Percentiles rank a stretch among this genome's conserved stretches.
Conservation (phyloP, 1,140 invertebrate species). For the Batillaria attramentaria region DNA sequence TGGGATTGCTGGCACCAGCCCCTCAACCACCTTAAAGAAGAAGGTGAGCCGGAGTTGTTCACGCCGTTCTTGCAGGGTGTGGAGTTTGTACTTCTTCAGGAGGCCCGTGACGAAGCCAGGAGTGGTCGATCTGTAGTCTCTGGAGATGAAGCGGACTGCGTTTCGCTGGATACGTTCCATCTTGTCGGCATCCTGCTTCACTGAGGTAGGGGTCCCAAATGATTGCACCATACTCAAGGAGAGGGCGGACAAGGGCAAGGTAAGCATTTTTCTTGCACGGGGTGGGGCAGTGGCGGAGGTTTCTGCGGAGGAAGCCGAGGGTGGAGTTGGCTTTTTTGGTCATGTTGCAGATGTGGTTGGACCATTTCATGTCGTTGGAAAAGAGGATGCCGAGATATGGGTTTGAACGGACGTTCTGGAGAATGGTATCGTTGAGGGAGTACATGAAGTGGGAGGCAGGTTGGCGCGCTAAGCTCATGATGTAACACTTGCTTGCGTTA, state of each 20-base stretch:
- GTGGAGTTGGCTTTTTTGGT: slow-evolving; percentile 28
- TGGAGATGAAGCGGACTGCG: slow-evolving; percentile 5
- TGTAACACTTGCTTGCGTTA: too few relatives aligned
- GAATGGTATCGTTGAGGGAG: not conserved
- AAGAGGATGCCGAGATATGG: slow-evolving; percentile 26
- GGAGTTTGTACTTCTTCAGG: slow-evolving; percentile 4
- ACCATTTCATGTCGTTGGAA: slow-evolving; percentile 25
- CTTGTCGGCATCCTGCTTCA: slow-evolving; percentile 30
- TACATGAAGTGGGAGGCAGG: not conserved
- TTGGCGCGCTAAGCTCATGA: too few relatives aligned
- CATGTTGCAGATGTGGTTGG: slow-evolving; percentile 28
- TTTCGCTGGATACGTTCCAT: slow-evolving; percentile 23
- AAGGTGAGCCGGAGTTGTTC: not conserved
- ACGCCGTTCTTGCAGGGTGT: slow-evolving; percentile 8
- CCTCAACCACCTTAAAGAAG: slow-evolving; percentile 9
- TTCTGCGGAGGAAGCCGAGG: slow-evolving; percentile 21
- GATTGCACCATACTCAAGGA: slow-evolving; percentile 30
- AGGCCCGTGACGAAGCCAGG: too few relatives aligned
- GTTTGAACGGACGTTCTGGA: not conserved
- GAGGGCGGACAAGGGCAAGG: slow-evolving; percentile 11
- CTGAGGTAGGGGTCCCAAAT: slow-evolving; percentile 34
- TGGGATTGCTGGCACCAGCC: slow-evolving; percentile 11
- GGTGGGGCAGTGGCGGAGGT: slow-evolving; percentile 29
- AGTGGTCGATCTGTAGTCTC: slow-evolving; percentile 14
- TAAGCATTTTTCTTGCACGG: slow-evolving; percentile 39